These are phyloP conservation scores for Cuniculus paca DNA, from an alignment of 2,797 vertebrate species.

Conservation along the genomic window DNA sequence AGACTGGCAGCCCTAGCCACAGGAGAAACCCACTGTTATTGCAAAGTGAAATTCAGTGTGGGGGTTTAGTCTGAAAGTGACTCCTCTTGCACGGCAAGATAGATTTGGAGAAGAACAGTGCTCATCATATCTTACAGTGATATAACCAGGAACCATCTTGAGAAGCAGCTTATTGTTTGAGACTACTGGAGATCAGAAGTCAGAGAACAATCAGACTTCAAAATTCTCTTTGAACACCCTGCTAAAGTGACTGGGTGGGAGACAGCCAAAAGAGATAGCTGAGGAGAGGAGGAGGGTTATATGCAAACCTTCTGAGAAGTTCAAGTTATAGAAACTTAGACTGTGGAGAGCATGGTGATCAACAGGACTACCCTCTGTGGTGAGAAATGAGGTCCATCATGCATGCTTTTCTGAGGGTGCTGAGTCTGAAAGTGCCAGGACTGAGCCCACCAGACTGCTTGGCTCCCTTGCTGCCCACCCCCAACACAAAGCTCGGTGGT, in stretches of 20 bases:
- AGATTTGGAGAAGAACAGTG: neutral
- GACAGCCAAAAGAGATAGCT: neutral
- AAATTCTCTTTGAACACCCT: neutral
- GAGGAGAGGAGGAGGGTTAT: neutral
- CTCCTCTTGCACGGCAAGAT: neutral
- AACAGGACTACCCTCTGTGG: neutral
- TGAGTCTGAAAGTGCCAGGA: neutral
- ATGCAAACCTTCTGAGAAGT: neutral
- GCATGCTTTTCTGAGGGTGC: neutral
- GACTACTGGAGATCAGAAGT: neutral
- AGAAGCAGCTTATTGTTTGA: neutral
- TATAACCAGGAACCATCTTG: neutral
- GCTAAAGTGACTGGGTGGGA: neutral
- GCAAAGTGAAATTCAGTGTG: neutral
- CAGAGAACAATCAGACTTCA: neutral
- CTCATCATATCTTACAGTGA: neutral
- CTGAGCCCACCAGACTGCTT: neutral
- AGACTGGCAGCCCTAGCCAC: neutral
- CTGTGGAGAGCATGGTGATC: neutral
- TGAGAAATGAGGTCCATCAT: neutral
- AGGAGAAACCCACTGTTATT: neutral
- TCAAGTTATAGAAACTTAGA: neutral
- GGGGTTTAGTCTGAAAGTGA: neutral
- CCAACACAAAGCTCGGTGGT: neutral
- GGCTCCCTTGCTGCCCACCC: neutral